Base-by-base conservation (phyloP, 2,113 vertebrate species). In the Oryzias celebensis region DNA sequence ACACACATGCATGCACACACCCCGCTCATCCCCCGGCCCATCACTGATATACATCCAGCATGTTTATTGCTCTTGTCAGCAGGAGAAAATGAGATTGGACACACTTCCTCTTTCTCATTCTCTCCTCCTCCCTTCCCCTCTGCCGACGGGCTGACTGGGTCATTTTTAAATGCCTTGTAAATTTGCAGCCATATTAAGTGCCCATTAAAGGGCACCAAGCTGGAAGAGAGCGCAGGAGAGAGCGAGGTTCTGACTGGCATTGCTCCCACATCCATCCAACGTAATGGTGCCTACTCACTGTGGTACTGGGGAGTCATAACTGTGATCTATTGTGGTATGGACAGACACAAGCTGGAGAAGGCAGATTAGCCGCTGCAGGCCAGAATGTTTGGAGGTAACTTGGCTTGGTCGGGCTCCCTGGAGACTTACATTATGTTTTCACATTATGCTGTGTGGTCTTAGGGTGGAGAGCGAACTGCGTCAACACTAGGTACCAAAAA, bases 161-260 rank as follows among this genome's bases (percentile, higher is more conserved):
- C 87, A 86, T 89, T 91, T 91, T 91, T 88, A 90, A 92, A 90
- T 77, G 84, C 88, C 89, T 88, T 89, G 88, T 92, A 91, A 91
- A 90, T 85, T 80, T 91, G 88, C 89, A 89, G 85, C 76, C 80
- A 77, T 86, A 91, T 91, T 91, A 92, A 90, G 86, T 87, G 84
- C 78, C 87, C 78, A 82, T 90, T 88, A 90, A 90, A 88, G 81
- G 84, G 83, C 86, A 85, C 75, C 78, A 81, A 78, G 85, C 81
- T 79, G 80, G 75, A 80, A 68, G 73, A 82, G 69, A 75, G 62
- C 69, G 78, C 78, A 75, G 70, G 62, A 80, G 63, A 76, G 68
- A 69, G 58, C 84, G 73, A 68, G 73, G 46, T 58, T 71, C 80
- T 73, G 74, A 78, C 75, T 76, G 81, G 81, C 84, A 74, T 41